Evolutionary conservation across 2,888 invertebrate genomes (phyloP), one percentile per base, ranked within the genome.

Genomic region (Strigamia transsilvanica): DNA sequence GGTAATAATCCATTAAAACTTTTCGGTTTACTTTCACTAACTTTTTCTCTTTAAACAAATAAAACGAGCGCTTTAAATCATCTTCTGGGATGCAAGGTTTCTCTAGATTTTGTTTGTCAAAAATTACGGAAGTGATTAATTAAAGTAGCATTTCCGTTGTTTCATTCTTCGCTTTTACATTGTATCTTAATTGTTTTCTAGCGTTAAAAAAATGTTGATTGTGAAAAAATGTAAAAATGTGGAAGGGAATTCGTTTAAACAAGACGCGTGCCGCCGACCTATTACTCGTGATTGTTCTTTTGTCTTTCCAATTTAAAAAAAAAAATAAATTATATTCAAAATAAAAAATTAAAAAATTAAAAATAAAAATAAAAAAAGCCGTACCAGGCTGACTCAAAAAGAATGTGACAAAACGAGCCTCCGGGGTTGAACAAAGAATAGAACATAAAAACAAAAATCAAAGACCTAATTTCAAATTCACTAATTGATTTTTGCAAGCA

Each of bases 241-340:
- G 42, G 46, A 56, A n/a, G 56, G 56, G 21, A 56, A 56, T 56
- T 15, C 2, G 3, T 5, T 56, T 18, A 18, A 18, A 56, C 18
- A 6, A 56, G 18, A 56, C 56, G 56, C 56, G 56, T 56, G 46
- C 56, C n/a, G 51, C 51, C 56, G 56, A 56, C 56, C 56, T 56
- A 56, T 56, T 56, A 56, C n/a, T n/a, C n/a, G n/a, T n/a, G n/a
- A 56, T 56, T n/a, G 46, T 46, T 46, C 18, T 56, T 18, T 18
- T 18, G 1, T n/a, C n/a, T 51, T n/a, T 51, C 2, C 4, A 51
- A 51, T n/a, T n/a, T 27, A 27, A 27, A 38, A 38, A 38, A 38
- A 38, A 38, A 34, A 34, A 34, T 34, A 15, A 51, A 51, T 51
- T 51, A 18, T 51, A 4, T 18, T 18, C 18, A 51, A 3, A 13